These are phyloP conservation scores for Myotis brandtii DNA, from an alignment of 2,113 vertebrate species.

Conservation along the genomic window DNA sequence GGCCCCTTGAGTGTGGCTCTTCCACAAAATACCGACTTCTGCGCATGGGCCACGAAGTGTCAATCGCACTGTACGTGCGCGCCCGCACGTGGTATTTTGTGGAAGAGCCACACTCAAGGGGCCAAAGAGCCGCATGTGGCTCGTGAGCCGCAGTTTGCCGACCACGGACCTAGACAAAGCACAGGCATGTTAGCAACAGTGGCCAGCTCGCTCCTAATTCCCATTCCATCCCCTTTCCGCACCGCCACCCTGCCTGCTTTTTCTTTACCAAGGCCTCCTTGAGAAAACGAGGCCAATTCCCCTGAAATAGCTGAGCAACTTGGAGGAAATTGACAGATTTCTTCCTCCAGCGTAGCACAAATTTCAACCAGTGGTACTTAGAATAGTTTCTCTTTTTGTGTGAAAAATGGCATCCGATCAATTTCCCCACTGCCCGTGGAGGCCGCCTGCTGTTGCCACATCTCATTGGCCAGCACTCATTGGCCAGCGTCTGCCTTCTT, in stretches of 20 bases:
- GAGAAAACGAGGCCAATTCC: background rate
- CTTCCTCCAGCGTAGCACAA: background rate
- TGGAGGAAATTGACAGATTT: slow-evolving; percentile 41
- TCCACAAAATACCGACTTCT: no score
- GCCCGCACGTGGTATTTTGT: no score
- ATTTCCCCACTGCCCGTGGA: slow-evolving; percentile 49
- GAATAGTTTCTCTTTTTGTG: slow-evolving; percentile 69
- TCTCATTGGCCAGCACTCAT: slow-evolving; percentile 79
- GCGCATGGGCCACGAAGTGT: no score
- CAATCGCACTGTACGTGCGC: no score
- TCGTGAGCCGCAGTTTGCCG: no score
- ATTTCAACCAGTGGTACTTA: slow-evolving; percentile 35
- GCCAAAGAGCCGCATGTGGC: no score
- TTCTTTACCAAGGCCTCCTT: background rate
- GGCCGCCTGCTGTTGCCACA: slow-evolving; percentile 40
- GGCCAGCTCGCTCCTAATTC: background rate
- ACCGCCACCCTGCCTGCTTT: background rate
- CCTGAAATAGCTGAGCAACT: background rate
- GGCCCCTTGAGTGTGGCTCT: no score
- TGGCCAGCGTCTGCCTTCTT: slow-evolving; percentile 77
- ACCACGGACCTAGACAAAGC: background rate
- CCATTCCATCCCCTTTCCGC: background rate
- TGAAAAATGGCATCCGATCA: slow-evolving; percentile 72
- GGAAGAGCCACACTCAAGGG: no score
- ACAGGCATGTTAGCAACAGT: background rate